Base-by-base conservation (phyloP, 2,113 vertebrate genomes). In the Oreotrochilus melanogaster region DNA sequence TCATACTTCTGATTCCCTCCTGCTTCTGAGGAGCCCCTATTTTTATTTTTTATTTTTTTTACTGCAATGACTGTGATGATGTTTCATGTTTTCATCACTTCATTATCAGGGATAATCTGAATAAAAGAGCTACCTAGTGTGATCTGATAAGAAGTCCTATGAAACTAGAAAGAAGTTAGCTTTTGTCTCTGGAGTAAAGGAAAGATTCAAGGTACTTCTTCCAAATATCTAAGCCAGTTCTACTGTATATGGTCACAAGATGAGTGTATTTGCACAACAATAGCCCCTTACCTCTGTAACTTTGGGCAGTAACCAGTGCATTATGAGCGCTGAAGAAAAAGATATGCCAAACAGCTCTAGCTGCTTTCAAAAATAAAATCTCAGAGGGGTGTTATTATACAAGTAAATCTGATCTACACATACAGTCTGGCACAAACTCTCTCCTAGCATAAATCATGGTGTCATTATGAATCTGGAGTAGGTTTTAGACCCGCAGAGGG, bases 361-460 rank as follows among this genome's bases (percentile, higher is more conserved):
- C 39, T 82, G 39, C 72, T 94, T 88, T 48, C 67, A 69, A 88
- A 18, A 69, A n/a, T 10, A 69, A 89, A 75, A 75, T 25, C 70
- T 76, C 54, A 16, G 45, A 50, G 39, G 27, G 57, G 8, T 18
- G 5, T 48, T 93, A 72, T 75, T 87, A 45, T 25, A 82, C 42
- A 82, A 79, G 58, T 15, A 88, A 78, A 93, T 80, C 58, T 66
- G 33, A 74, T 80, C 78, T 4, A 70, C 54, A 67, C 50, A 27
- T 33, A 24, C 31, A 58, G 53, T 16, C 50, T 13, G 3, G 58
- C 14, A 51, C 19, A 83, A 62, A 47, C 30, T 43, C 28, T 76
- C 31, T 78, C 54, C 67, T 25, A 74, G 69, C 60, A 93, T 94
- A 88, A 92, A 88, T 94, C 91, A 90, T 66, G 11, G 67, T 62